Conservation (phyloP, 2,113 vertebrate genomes). For the Fregata magnificens region DNA sequence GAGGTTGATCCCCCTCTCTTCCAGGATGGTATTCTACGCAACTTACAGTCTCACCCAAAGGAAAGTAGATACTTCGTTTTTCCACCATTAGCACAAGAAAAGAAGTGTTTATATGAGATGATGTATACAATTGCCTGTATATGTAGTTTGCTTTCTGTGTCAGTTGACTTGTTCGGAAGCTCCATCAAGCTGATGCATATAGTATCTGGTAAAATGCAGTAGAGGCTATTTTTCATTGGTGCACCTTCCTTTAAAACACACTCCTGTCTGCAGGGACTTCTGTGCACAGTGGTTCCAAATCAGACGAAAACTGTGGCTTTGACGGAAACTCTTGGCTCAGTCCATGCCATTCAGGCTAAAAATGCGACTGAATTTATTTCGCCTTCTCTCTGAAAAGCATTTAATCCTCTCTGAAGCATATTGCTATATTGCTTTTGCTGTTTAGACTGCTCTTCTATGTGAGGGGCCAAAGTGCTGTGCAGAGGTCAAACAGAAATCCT, state of each 20-base stretch:
- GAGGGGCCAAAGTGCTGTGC: neutral
- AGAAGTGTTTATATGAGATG: neutral
- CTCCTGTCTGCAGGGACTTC: neutral
- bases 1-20: neutral
- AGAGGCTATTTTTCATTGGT: neutral
- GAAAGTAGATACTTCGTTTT: neutral
- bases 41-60: neutral
- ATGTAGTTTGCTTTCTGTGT: neutral
- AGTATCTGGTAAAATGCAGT: neutral
- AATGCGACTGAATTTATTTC: neutral
- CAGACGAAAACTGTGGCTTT: neutral
- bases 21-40: neutral
- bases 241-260: neutral
- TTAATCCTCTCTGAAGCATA: neutral
- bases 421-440: constrained; percentile 5
- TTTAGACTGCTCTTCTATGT: neutral
- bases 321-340: neutral
- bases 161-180: neutral
- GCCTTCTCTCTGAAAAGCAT: neutral
- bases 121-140: neutral
- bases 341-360: neutral
- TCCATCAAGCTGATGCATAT: neutral
- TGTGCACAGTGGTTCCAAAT: neutral
- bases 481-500: constrained; percentile 46
- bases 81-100: neutral